phyloP scores from a whole-genome alignment of 2,888 invertebrate genomes.

The Liposcelis brunnea region DNA sequence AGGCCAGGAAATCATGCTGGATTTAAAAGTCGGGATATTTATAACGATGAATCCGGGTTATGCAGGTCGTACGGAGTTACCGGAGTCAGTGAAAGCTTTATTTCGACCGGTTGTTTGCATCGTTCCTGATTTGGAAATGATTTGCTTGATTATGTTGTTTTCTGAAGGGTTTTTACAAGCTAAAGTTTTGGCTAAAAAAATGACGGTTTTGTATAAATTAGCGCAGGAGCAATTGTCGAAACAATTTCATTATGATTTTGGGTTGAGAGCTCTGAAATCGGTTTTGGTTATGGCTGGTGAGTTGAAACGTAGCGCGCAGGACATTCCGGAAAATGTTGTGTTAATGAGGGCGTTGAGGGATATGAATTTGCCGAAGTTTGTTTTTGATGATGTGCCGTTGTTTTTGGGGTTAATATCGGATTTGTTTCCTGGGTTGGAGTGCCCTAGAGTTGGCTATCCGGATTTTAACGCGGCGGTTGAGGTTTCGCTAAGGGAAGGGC shows the following conservation, averaged over 20 bases:
- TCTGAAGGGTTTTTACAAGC: constrained; percentile 83
- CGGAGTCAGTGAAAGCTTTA: constrained; percentile 79
- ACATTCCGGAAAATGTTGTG: constrained; percentile 69
- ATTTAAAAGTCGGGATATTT: constrained; percentile 77
- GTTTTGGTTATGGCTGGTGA: constrained; percentile 85
- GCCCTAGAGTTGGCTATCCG: constrained; percentile 73
- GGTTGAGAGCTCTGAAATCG: constrained; percentile 75
- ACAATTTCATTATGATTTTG: constrained; percentile 89
- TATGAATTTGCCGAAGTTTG: constrained; percentile 87
- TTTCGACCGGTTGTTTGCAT: constrained; percentile 88
- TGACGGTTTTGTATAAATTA: constrained; percentile 78
- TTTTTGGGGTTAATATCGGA: constrained; percentile 78
- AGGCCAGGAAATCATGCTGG: constrained; percentile 63
- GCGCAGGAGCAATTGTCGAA: constrained; percentile 79
- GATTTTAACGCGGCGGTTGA: constrained; percentile 69
- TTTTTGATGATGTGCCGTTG: constrained; percentile 77
- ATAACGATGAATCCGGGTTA: constrained; percentile 94
- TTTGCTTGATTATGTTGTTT: constrained; percentile 80
- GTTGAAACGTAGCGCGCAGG: constrained; percentile 57
- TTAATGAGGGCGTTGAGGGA: constrained; percentile 75
- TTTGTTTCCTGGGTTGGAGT: constrained; percentile 78
- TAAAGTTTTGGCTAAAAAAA: constrained; percentile 79
- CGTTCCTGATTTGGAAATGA: constrained; percentile 77
- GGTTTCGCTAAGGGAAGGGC: constrained; percentile 42
- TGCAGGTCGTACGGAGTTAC: constrained; percentile 78